phyloP scores from a whole-genome alignment of 2,113 vertebrate genomes.

The Picathartes gymnocephalus region DNA sequence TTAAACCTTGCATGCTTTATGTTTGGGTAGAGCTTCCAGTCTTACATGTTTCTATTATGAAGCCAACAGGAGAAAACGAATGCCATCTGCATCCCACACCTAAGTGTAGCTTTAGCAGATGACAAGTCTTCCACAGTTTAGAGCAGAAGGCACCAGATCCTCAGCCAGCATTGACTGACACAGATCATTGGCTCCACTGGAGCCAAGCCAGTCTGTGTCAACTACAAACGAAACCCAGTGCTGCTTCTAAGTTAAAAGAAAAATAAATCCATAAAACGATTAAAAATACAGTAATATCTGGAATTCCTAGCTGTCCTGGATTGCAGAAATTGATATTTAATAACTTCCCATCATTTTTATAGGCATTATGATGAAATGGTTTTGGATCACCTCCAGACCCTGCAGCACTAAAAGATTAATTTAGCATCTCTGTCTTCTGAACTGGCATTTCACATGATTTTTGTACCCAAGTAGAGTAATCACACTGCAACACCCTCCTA shows the following conservation, averaged over 20 bases:
- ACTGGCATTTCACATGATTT: not conserved
- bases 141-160: slow-evolving; percentile 13
- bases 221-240: not conserved
- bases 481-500: not conserved
- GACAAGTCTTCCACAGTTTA: not conserved
- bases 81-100: not conserved
- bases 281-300: not conserved
- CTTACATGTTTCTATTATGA: not conserved
- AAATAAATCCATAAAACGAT: not conserved
- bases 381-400: slow-evolving; percentile 26
- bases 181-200: not conserved
- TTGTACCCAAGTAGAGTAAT: not conserved
- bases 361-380: not conserved
- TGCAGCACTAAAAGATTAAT: not conserved
- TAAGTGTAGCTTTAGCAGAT: not conserved
- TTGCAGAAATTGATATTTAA: slow-evolving; percentile 24
- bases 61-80: not conserved
- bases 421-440: not conserved
- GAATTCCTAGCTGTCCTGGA: not conserved
- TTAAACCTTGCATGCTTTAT: not conserved
- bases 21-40: not conserved
- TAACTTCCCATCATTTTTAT: not conserved
- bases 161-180: not conserved
- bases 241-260: not conserved
- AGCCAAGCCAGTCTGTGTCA: not conserved